Evolutionary conservation across 2,797 vertebrate species (phyloP).

Genomic region (Spatula versicolor): DNA sequence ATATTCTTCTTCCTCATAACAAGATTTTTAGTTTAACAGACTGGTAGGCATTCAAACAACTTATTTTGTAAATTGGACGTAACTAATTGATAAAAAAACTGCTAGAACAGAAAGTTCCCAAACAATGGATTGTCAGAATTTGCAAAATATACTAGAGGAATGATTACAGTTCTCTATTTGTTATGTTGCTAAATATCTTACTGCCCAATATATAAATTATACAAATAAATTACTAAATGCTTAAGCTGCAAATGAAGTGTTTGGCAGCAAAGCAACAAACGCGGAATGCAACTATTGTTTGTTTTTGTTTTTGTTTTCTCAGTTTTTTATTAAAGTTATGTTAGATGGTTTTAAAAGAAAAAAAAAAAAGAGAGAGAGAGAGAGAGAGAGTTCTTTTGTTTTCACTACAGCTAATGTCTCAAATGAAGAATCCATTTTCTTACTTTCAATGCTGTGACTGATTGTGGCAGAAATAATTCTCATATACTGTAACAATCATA

Average conservation of each 20-base stretch:
- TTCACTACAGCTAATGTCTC: background rate
- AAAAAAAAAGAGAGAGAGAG: background rate
- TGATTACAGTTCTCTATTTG: background rate
- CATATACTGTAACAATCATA: no score
- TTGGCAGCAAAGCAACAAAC: background rate
- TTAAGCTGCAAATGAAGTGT: background rate
- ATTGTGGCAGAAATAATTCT: no score
- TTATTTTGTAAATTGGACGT: background rate
- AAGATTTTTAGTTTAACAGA: background rate
- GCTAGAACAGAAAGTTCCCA: fast-evolving
- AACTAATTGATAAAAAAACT: background rate
- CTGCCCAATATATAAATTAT: background rate
- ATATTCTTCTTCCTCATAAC: background rate
- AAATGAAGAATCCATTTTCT: background rate
- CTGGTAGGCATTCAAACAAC: background rate
- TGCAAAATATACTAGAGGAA: background rate
- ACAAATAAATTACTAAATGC: background rate
- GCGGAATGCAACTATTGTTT: background rate
- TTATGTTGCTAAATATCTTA: background rate
- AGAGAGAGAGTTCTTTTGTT: background rate
- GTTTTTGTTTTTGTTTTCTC: background rate
- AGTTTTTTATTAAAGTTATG: background rate
- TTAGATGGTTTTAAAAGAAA: background rate
- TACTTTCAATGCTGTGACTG: background rate
- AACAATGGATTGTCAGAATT: background rate